Evolutionary conservation across 2,888 invertebrate species (phyloP).

Genomic region (Agrotis clavis): DNA sequence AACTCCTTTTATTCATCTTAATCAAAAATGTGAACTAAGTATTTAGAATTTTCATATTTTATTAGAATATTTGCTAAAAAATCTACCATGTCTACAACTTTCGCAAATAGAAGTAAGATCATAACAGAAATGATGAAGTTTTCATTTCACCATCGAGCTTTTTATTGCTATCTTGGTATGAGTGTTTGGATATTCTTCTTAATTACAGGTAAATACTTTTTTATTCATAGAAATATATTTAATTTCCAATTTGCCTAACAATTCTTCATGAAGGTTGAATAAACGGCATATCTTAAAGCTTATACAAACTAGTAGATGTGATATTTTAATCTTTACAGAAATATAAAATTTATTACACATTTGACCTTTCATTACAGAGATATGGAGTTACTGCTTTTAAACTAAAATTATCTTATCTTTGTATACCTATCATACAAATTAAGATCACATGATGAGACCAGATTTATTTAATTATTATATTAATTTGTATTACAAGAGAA

Average conservation of each 20-base stretch:
- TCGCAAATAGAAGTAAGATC: constrained; percentile 74
- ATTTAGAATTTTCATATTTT: constrained; percentile 8
- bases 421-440: background rate
- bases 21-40: constrained; percentile 41
- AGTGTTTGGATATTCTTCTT: constrained; percentile 95
- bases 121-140: constrained; percentile 86
- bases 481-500: background rate
- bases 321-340: background rate
- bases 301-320: background rate
- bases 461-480: background rate
- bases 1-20: constrained; percentile 24
- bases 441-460: background rate
- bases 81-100: constrained; percentile 62
- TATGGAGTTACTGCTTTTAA: no score
- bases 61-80: constrained; percentile 17
- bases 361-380: background rate
- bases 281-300: background rate
- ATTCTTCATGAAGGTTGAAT: background rate
- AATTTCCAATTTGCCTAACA: background rate
- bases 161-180: constrained; percentile 95
- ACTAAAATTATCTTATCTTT: background rate
- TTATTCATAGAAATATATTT: background rate
- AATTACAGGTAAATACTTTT: constrained; percentile 92
- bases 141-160: constrained; percentile 93
- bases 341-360: background rate